Percentiles rank a stretch among this genome's conserved stretches.
Evolutionary conservation across 2,797 vertebrate species (phyloP).

Genomic region (Bradypus variegatus): DNA sequence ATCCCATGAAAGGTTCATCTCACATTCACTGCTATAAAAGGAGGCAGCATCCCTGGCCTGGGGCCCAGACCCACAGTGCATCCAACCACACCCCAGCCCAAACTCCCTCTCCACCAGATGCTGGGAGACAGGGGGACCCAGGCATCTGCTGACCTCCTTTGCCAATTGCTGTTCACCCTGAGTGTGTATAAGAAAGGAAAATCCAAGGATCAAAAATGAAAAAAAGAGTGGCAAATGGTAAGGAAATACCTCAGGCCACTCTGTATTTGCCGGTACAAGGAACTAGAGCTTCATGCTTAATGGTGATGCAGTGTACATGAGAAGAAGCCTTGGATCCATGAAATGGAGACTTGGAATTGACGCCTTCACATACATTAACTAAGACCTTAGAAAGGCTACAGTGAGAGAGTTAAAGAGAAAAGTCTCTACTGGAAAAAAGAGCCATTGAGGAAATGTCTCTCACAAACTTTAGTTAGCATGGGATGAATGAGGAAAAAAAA

Average conservation of each 20-base stretch:
- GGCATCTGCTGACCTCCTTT: background rate
- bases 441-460: background rate
- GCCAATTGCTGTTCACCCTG: background rate
- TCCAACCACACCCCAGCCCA: background rate
- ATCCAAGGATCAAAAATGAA: background rate
- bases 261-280: background rate
- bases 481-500: background rate
- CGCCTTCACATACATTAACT: background rate
- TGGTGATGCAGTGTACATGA: background rate
- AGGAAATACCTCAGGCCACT: background rate
- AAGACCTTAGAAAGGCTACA: background rate
- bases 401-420: background rate
- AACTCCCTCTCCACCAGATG: background rate
- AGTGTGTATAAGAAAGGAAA: background rate
- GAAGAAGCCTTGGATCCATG: background rate
- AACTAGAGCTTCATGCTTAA: background rate
- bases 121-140: background rate
- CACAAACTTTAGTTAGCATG: background rate
- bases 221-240: background rate
- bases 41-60: background rate
- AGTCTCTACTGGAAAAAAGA: background rate
- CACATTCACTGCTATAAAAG: background rate
- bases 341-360: constrained; percentile 1
- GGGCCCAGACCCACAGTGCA: background rate
- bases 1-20: background rate